These are phyloP conservation scores for Drosophila paulistorum DNA, from an alignment of 1,140 invertebrate genomes.

Conservation along the genomic window DNA sequence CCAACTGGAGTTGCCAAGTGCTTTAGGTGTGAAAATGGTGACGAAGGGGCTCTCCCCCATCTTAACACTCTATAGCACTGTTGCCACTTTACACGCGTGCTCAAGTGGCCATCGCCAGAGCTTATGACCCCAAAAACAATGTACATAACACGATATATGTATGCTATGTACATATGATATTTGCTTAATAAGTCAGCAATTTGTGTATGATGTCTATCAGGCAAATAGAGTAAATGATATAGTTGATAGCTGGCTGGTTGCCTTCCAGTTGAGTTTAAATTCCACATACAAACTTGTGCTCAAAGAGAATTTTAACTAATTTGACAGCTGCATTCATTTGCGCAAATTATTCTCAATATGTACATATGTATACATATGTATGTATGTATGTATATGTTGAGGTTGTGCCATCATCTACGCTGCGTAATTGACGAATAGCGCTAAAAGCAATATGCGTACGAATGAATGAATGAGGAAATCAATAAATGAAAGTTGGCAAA, in stretches of 20 bases:
- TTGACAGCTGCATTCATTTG: constrained; percentile 3
- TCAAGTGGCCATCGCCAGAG: constrained; percentile 46
- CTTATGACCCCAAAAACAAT: constrained; percentile 21
- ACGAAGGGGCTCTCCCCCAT: too few relatives aligned
- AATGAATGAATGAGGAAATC: constrained; percentile 1
- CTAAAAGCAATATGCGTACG: neutral
- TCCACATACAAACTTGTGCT: neutral
- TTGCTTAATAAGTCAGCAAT: constrained; percentile 51
- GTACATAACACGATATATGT: constrained; percentile 8
- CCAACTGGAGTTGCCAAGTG: too few relatives aligned
- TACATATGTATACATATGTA: too few relatives aligned
- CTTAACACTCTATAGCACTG: neutral
- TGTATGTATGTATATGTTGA: neutral
- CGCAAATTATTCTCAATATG: neutral
- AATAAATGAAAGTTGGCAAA: constrained; percentile 1
- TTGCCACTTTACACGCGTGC: constrained; percentile 57
- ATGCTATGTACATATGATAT: constrained; percentile 20
- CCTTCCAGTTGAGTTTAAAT: too few relatives aligned
- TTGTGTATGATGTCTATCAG: neutral
- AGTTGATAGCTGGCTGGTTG: neutral
- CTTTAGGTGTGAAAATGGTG: too few relatives aligned
- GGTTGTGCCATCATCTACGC: neutral
- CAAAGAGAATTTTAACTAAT: constrained; percentile 27
- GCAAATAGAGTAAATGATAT: neutral
- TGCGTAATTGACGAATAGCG: constrained; percentile 49